Evolutionary conservation across 2,113 vertebrate species (phyloP), one percentile per base, ranked within the genome.

Genomic region (Strigops habroptila): DNA sequence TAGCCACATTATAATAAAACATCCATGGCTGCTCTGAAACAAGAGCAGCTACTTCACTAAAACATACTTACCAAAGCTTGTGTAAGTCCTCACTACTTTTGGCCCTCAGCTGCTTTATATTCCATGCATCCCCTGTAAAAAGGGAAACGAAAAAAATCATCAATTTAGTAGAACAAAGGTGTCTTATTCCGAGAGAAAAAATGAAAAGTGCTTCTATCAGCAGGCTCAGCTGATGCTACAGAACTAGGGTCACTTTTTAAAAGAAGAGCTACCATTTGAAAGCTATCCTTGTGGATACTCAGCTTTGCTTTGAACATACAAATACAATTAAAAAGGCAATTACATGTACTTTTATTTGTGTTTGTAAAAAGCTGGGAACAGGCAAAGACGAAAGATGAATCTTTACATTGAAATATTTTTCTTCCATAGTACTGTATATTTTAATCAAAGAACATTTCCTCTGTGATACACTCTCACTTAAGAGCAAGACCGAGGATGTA

Each of bases 11-110:
- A 81, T 41, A 24, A 43, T 83, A 57, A 79, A n/a, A 60, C 1
- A 3, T 2, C 18, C 37, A 85, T 28, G 82, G 63, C 7, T 88
- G 23, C 31, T 91, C 69, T 62, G 46, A 93, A 90, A 43, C 59
- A 24, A 49, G 8, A 88, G 27, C 57, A 86, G 22, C 37, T 60
- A 71, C 49, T 71, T 53, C 16, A 37, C 30, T 88, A 52, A 69
- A 71, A 65, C 18, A 55, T 76, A 91, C 95, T 97, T 96, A 99
- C 99, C 99, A 99, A 46, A 99, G 99, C 95, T 99, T 99, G 97
- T 99, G 99, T 78, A 99, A 97, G 90, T 99, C 99, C 97, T 99
- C 99, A 46, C 98, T 99, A 88, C 99, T 99, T 97, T 99, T 99
- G 49, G 98, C 97, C 94, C 99, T 98, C 52, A 99, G 97, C 24